These are phyloP conservation scores for Tinamus guttatus DNA, from an alignment of 2,113 vertebrate species.

Conservation along the genomic window DNA sequence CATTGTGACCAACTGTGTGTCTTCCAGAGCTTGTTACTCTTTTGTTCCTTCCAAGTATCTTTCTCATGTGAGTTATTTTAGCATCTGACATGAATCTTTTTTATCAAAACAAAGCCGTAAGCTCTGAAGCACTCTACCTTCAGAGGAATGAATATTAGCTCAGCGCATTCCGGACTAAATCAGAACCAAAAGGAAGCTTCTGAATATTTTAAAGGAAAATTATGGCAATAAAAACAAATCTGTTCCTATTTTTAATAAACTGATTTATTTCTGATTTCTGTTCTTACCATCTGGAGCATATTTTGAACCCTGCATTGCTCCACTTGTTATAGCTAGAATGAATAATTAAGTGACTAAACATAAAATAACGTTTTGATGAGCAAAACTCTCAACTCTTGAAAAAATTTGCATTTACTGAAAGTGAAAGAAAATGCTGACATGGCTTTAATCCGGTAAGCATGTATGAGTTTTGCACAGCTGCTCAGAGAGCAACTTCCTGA, in stretches of 20 bases:
- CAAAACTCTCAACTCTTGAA: conserved; percentile 27
- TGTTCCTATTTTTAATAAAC: conserved; percentile 51
- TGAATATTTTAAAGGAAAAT: conserved; percentile 48
- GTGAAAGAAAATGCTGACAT: conserved; percentile 54
- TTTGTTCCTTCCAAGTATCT: background rate
- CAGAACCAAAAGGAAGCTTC: conserved; percentile 22
- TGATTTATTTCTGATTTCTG: conserved; percentile 52
- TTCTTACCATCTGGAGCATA: conserved; percentile 66
- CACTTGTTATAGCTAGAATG: conserved; percentile 55
- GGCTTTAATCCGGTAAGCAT: background rate
- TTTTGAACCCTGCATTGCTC: conserved; percentile 65
- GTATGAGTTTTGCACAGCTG: conserved; percentile 33
- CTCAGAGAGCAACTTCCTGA: background rate
- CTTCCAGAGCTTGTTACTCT: background rate
- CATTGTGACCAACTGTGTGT: background rate
- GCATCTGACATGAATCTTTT: background rate
- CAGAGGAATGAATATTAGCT: background rate
- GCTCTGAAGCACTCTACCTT: background rate
- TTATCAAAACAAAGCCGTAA: background rate
- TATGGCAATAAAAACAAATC: conserved; percentile 26
- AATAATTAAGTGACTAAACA: conserved; percentile 73
- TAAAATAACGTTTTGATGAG: conserved; percentile 67
- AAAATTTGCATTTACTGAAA: conserved; percentile 39
- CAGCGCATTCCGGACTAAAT: background rate
- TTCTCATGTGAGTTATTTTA: background rate